phyloP scores from a whole-genome alignment of 92 coral and sea anemone genomes.

The Phymanthus crucifer region DNA sequence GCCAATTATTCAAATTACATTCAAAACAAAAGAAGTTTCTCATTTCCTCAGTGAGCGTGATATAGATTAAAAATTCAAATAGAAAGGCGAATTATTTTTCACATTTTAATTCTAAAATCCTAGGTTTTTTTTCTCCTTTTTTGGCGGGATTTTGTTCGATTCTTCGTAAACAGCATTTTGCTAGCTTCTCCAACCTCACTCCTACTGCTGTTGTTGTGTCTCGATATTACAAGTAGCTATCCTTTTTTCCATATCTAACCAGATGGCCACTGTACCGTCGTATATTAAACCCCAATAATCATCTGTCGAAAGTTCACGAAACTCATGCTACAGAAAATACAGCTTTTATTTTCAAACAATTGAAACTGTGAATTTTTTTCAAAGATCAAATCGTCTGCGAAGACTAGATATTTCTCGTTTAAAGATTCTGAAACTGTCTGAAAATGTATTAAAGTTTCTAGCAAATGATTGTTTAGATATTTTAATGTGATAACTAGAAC shows the following conservation, averaged over 20 bases:
- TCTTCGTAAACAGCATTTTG: too few relatives aligned
- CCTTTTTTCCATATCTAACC: not conserved
- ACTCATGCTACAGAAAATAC: not conserved
- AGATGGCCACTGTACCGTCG: not conserved
- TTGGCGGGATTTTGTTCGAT: not conserved
- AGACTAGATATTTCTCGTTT: not conserved
- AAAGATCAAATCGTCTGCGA: not conserved
- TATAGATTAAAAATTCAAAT: not conserved
- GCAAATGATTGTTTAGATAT: not conserved
- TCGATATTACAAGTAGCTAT: not conserved
- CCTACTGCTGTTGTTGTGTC: not conserved
- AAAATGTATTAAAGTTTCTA: not conserved
- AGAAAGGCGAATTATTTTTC: not conserved
- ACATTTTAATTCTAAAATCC: not conserved
- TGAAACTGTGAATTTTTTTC: not conserved
- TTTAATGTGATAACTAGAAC: not conserved
- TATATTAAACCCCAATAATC: not conserved
- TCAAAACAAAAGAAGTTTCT: not conserved
- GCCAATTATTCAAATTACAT: constrained; percentile 4
- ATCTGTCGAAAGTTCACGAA: not conserved
- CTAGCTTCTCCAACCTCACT: not conserved
- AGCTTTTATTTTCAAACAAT: not conserved
- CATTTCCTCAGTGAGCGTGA: not conserved
- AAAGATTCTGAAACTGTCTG: not conserved
- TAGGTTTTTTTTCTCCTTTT: not conserved